These are phyloP conservation scores for Drosophila affinis DNA, from an alignment of 2,888 invertebrate species.

Conservation along the genomic window DNA sequence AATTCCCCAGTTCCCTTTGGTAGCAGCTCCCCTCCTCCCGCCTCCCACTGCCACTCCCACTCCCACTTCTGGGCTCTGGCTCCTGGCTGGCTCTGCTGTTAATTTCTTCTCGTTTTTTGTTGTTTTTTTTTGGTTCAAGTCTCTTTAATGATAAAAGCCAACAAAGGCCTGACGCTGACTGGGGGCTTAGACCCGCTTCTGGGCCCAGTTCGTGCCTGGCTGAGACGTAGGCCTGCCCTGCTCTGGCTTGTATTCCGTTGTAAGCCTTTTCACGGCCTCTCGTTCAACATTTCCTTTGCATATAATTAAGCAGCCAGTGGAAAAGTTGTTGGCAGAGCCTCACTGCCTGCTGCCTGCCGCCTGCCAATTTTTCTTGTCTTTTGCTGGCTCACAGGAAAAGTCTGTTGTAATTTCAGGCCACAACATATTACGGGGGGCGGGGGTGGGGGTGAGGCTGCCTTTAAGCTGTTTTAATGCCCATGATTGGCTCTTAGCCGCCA, in stretches of 20 bases:
- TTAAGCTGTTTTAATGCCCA: slow-evolving; percentile 74
- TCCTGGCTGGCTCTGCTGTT: slow-evolving; percentile 57
- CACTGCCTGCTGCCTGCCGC: slow-evolving; percentile 13
- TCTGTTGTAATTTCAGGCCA: slow-evolving; percentile 71
- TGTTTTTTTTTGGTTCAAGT: slow-evolving; percentile 44
- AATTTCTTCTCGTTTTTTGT: slow-evolving; percentile 39
- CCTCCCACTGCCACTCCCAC: neutral
- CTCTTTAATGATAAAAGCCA: slow-evolving; percentile 77
- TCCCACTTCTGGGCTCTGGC: neutral
- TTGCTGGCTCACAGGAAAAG: slow-evolving; percentile 40
- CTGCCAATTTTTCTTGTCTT: slow-evolving; percentile 39
- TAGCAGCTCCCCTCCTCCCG: neutral
- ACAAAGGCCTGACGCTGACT: slow-evolving; percentile 56
- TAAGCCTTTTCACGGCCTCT: slow-evolving; percentile 65
- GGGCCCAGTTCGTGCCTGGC: slow-evolving; percentile 39
- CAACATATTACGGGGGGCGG: slow-evolving; percentile 63
- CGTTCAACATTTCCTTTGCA: slow-evolving; percentile 68
- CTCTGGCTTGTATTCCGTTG: slow-evolving; percentile 41
- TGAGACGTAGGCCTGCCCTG: slow-evolving; percentile 19
- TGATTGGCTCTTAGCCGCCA: slow-evolving; percentile 56
- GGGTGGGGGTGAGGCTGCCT: slow-evolving; percentile 7
- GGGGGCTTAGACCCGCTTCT: slow-evolving; percentile 57
- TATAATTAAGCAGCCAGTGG: slow-evolving; percentile 68
- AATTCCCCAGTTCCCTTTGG: slow-evolving; percentile 62
- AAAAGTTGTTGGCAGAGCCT: slow-evolving; percentile 12